phyloP scores from a whole-genome alignment of 2,888 invertebrate species.

The Campoletis raptor region DNA sequence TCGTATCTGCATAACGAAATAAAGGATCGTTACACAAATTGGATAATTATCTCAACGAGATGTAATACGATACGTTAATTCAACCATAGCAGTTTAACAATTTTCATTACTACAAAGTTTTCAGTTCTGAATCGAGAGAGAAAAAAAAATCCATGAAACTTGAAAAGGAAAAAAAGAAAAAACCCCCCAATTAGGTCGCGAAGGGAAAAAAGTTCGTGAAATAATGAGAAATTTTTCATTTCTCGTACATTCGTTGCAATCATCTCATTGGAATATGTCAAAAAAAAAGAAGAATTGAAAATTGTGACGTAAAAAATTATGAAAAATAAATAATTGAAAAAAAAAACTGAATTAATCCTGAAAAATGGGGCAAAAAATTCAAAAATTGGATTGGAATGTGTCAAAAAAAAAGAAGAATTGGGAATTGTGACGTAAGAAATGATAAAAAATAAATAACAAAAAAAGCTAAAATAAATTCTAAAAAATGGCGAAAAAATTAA shows the following conservation, averaged over 20 bases:
- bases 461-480: no score
- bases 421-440: no score
- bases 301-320: neutral
- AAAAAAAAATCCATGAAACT: neutral
- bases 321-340: neutral
- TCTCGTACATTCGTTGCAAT: neutral
- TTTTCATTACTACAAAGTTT: neutral
- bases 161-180: neutral
- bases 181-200: neutral
- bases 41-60: neutral
- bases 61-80: neutral
- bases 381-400: neutral
- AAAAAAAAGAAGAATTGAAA: neutral
- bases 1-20: constrained; percentile 89
- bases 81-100: neutral
- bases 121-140: neutral
- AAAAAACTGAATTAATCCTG: neutral
- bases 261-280: neutral
- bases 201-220: neutral
- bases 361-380: neutral
- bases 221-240: neutral
- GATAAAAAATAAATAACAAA: no score
- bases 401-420: no score
- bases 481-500: no score
- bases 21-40: neutral